phyloP scores from a whole-genome alignment of 2,888 invertebrate genomes.

The Pristionchus japonicus region DNA sequence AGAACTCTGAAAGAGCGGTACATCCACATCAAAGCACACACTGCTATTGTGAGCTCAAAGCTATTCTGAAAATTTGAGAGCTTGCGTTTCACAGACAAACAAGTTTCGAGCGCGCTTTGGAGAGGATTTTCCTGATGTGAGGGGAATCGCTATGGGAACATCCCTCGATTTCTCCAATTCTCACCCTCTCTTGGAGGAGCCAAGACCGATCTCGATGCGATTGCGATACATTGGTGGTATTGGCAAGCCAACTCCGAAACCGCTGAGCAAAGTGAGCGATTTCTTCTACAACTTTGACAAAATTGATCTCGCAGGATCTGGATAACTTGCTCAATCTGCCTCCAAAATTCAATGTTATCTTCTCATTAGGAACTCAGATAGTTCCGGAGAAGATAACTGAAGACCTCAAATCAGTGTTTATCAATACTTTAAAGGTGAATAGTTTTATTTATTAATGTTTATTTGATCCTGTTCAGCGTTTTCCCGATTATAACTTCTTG shows the following conservation, averaged over 20 bases:
- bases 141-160: not conserved
- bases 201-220: not conserved
- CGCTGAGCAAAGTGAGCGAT: not conserved
- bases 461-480: not conserved
- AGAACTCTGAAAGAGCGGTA: not conserved
- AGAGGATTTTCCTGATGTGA: not conserved
- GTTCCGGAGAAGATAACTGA: not conserved
- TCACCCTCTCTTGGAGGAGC: conserved; percentile 3
- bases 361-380: conserved; percentile 62
- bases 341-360: conserved; percentile 55
- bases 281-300: not conserved
- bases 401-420: not conserved
- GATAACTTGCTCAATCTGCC: conserved; percentile 47
- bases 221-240: not conserved
- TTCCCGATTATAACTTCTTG: conserved; percentile 35
- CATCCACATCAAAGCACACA: not conserved
- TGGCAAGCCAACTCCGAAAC: not conserved
- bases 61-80: not conserved
- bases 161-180: conserved; percentile 23
- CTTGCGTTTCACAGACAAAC: not conserved
- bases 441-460: not conserved
- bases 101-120: not conserved
- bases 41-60: too few relatives aligned
- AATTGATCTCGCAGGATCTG: conserved; percentile 43
- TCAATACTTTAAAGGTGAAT: not conserved